Percentiles rank a stretch among this genome's conserved stretches.
Conservation (phyloP, 1,140 invertebrate species). For the Cheumatopsyche charites region DNA sequence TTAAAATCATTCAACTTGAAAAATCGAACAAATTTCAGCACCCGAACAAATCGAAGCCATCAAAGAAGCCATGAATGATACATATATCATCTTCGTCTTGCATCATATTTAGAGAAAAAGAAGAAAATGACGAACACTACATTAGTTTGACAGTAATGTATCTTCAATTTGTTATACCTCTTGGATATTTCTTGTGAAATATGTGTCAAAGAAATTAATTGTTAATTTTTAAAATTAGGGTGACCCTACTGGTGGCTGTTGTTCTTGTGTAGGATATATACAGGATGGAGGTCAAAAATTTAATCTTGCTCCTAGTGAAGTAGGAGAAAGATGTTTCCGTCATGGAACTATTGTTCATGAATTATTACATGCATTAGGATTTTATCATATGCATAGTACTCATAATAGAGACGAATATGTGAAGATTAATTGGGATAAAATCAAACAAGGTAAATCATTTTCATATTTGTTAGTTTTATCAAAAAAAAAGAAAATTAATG, state of each 20-base stretch:
- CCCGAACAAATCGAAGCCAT: constrained; percentile 14
- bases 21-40: background rate
- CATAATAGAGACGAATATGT: constrained; percentile 74
- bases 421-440: constrained; percentile 70
- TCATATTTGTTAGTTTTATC: too few relatives aligned
- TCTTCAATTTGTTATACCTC: background rate
- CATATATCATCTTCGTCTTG: constrained; percentile 5
- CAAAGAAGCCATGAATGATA: background rate
- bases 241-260: constrained; percentile 60
- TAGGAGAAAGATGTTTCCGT: constrained; percentile 61
- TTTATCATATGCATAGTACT: constrained; percentile 76
- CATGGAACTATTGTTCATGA: constrained; percentile 70
- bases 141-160: background rate
- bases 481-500: too few relatives aligned
- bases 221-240: constrained; percentile 52
- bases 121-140: constrained; percentile 4
- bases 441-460: constrained; percentile 59
- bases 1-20: too few relatives aligned
- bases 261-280: constrained; percentile 61
- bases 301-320: constrained; percentile 58
- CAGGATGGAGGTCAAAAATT: constrained; percentile 59
- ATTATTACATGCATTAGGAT: constrained; percentile 71
- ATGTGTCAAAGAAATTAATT: background rate
- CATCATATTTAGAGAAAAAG: constrained; percentile 13
- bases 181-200: background rate